Evolutionary conservation across 2,888 invertebrate genomes (phyloP).

Genomic region (Tineola bisselliella): DNA sequence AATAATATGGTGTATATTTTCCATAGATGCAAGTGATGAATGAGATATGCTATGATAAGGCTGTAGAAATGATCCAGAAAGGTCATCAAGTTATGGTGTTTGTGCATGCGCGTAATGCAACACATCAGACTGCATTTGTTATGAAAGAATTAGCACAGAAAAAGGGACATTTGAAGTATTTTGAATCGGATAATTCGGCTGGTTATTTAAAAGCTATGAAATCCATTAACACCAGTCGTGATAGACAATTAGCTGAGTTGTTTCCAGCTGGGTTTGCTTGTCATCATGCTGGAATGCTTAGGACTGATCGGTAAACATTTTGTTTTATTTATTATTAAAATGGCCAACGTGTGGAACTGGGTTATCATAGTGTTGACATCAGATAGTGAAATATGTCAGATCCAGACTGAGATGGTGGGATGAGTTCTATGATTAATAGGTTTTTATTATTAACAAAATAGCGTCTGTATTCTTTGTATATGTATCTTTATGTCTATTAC

Average conservation of each 20-base stretch:
- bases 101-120: conserved; percentile 97
- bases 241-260: conserved; percentile 83
- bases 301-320: conserved; percentile 77
- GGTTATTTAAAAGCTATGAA: conserved; percentile 76
- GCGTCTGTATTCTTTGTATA: too few relatives aligned
- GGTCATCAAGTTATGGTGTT: conserved; percentile 99
- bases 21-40: conserved; percentile 83
- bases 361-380: too few relatives aligned
- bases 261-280: conserved; percentile 90
- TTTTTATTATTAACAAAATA: too few relatives aligned
- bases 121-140: conserved; percentile 86
- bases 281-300: conserved; percentile 96
- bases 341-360: too few relatives aligned
- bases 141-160: conserved; percentile 84
- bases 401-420: too few relatives aligned
- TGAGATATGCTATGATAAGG: conserved; percentile 92
- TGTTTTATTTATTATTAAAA: neutral
- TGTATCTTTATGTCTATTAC: too few relatives aligned
- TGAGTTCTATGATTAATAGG: too few relatives aligned
- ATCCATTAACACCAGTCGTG: conserved; percentile 76
- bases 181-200: conserved; percentile 72
- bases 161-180: conserved; percentile 75
- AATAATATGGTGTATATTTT: neutral
- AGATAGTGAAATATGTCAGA: too few relatives aligned
- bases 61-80: conserved; percentile 82